phyloP scores from a whole-genome alignment of 2,888 invertebrate species.

The Scaptomyza caliginosa region DNA sequence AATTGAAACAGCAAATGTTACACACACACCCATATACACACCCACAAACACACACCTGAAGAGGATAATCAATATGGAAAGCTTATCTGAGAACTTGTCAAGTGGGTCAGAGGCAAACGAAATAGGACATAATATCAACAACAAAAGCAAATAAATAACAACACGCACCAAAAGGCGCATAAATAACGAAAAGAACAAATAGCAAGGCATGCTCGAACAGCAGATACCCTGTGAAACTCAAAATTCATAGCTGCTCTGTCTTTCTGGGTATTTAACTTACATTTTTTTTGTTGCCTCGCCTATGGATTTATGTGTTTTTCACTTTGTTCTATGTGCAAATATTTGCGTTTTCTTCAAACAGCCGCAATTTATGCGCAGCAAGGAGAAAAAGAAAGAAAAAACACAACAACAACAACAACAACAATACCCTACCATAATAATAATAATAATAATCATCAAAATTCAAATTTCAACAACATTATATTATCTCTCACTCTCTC shows the following conservation, averaged over 20 bases:
- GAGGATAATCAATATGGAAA: constrained; percentile 47
- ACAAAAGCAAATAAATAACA: constrained; percentile 5
- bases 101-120: constrained; percentile 40
- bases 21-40: constrained; percentile 3
- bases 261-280: not conserved
- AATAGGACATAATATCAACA: not conserved
- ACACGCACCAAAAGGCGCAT: constrained; percentile 6
- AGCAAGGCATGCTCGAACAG: not conserved
- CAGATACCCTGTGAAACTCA: constrained; percentile 17
- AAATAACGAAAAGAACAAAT: not conserved
- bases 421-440: not conserved
- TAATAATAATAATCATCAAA: constrained; percentile 55
- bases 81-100: constrained; percentile 18
- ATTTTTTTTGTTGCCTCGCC: constrained; percentile 13
- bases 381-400: too few relatives aligned
- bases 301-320: constrained; percentile 4
- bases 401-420: too few relatives aligned
- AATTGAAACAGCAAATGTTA: constrained; percentile 39
- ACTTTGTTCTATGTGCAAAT: constrained; percentile 20
- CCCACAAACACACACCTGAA: constrained; percentile 23
- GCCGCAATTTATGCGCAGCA: constrained; percentile 14
- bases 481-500: constrained; percentile 4
- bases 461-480: constrained; percentile 48
- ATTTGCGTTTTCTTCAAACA: constrained; percentile 24
- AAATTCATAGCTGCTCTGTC: not conserved